Conservation (phyloP, 1,140 invertebrate species). For the Thaumetopoea pityocampa region DNA sequence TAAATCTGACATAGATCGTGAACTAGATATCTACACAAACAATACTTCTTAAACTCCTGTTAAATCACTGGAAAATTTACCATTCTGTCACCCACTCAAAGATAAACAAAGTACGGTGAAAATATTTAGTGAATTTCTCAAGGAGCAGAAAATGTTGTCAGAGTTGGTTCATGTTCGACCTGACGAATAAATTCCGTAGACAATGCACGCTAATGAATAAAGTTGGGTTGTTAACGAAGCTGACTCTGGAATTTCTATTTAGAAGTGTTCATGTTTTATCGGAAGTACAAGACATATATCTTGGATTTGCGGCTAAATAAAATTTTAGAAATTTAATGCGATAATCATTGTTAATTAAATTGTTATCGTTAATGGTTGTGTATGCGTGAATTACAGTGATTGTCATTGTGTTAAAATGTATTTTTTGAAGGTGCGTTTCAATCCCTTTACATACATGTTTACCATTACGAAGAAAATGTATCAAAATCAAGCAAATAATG, state of each 20-base stretch:
- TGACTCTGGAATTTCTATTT: constrained; percentile 62
- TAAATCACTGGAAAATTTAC: constrained; percentile 47
- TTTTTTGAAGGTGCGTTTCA: no score
- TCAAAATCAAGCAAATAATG: no score
- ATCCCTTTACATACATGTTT: no score
- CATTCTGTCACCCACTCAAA: constrained; percentile 40
- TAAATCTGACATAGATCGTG: constrained; percentile 3
- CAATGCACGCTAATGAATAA: constrained; percentile 73
- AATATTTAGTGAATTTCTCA: constrained; percentile 58
- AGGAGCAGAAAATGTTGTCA: constrained; percentile 43
- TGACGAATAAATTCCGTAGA: constrained; percentile 68
- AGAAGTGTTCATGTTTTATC: constrained; percentile 59
- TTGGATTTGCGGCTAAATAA: constrained; percentile 17
- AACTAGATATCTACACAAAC: constrained; percentile 2
- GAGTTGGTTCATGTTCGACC: constrained; percentile 53
- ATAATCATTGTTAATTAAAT: not conserved
- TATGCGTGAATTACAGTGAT: no score
- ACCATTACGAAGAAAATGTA: no score
- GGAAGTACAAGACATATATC: constrained; percentile 44
- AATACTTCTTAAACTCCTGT: constrained; percentile 19
- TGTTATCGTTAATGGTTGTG: no score
- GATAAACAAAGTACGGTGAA: constrained; percentile 60
- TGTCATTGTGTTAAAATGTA: no score
- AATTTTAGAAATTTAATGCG: constrained; percentile 3
- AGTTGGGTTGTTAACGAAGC: constrained; percentile 67